phyloP scores from a whole-genome alignment of 2,113 vertebrate species.

The Lycocorax pyrrhopterus region DNA sequence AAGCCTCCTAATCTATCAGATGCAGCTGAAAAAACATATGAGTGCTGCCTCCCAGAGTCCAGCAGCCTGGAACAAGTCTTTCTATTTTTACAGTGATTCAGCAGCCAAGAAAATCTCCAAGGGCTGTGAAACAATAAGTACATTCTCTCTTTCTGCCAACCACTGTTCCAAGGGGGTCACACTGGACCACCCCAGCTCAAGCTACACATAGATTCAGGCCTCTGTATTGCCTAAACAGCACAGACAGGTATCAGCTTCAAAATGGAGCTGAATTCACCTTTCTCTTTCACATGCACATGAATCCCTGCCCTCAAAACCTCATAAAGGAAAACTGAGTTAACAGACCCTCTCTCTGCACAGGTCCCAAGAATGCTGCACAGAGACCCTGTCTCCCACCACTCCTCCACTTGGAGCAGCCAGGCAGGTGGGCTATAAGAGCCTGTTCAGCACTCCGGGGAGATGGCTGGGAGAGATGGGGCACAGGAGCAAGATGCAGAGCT shows the following conservation, averaged over 20 bases:
- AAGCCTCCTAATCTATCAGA: not conserved
- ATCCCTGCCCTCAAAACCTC: not conserved
- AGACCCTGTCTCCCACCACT: not conserved
- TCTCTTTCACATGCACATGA: not conserved
- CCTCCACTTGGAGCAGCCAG: not conserved
- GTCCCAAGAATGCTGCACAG: no score
- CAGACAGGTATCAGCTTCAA: not conserved
- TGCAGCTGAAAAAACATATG: conserved; percentile 25
- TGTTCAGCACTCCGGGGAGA: not conserved
- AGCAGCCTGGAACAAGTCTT: not conserved
- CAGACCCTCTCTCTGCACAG: not conserved
- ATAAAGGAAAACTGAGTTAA: not conserved
- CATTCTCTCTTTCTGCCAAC: not conserved
- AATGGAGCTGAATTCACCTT: not conserved
- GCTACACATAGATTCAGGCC: not conserved
- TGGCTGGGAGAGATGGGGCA: not conserved
- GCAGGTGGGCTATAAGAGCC: not conserved
- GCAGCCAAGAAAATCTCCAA: not conserved
- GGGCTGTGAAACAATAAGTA: not conserved
- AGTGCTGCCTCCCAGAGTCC: conserved; percentile 64
- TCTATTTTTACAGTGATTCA: not conserved
- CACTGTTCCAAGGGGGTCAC: rapidly evolving
- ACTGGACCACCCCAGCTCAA: not conserved
- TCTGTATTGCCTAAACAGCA: not conserved
- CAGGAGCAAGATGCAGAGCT: rapidly evolving